phyloP scores from a whole-genome alignment of 2,113 vertebrate genomes.

The Otocyon megalotis region DNA sequence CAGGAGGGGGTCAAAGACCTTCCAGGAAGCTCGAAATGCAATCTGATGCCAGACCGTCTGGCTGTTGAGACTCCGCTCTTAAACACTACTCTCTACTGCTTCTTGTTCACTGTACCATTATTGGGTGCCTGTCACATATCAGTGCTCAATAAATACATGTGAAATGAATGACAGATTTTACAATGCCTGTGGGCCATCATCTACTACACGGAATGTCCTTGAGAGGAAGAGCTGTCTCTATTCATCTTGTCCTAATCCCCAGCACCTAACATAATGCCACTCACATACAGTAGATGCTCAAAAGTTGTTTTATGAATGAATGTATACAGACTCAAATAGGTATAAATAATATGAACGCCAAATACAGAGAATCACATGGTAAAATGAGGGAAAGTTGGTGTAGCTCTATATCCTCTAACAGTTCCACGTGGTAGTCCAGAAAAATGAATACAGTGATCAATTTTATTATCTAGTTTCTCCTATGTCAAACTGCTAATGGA shows the following conservation, averaged over 20 bases:
- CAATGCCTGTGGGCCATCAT: neutral
- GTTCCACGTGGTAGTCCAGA: neutral
- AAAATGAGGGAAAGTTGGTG: neutral
- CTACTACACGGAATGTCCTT: neutral
- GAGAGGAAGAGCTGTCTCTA: neutral
- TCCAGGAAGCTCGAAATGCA: no score
- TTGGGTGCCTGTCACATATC: neutral
- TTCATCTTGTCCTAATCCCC: neutral
- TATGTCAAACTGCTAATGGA: neutral
- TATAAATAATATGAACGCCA: neutral
- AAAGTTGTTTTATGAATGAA: neutral
- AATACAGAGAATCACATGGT: neutral
- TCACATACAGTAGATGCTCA: neutral
- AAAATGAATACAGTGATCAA: neutral
- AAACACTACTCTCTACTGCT: neutral
- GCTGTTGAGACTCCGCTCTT: neutral
- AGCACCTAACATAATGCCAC: neutral
- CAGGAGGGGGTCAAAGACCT: neutral
- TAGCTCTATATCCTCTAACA: neutral
- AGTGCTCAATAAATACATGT: neutral
- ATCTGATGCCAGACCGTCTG: neutral
- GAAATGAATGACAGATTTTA: constrained; percentile 25
- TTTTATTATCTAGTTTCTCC: constrained; percentile 7
- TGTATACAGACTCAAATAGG: neutral
- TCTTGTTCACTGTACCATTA: neutral